Evolutionary conservation across 2,888 invertebrate species (phyloP), one percentile per base, ranked within the genome.

Genomic region (Dolichopus griseipennis): DNA sequence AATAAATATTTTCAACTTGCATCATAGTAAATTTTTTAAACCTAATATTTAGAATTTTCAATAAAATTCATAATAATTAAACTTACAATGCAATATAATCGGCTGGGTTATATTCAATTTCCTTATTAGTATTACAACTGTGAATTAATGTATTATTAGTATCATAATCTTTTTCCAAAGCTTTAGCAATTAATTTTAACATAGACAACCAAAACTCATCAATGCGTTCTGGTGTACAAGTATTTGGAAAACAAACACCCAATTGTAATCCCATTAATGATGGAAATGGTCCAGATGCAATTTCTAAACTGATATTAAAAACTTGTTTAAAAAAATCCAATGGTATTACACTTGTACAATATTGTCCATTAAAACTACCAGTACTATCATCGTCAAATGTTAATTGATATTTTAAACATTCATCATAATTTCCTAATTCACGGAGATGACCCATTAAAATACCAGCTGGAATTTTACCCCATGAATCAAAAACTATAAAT

Each of bases 371-470:
- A 20, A 64, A n/a, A 8, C 9, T 37, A 9, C 33, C 37, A 18
- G 7, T 72, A 22, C 75, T 72, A 18, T 73, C 73, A 7, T 73
- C 74, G 7, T 73, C 71, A n/a, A 74, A 66, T 66, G 70, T 37
- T 8, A 72, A 72, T 0, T 74, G 69, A 5, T 82, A 77, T 2
- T 75, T 75, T 64, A 83, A 73, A 68, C 84, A 84, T 72, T 83
- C 78, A 71, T 84, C 83, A 71, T 78, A 83, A 68, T 79, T 78
- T 7, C 84, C 84, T 71, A 83, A 76, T 68, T 82, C 81, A 63
- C 78, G 76, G n/a, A 77, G 71, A 72, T 83, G 79, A 7, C 83
- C 83, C 73, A 74, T 76, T 41, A 82, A 73, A 12, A 83, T 71
- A 52, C 84, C 83, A 5, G 82, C 71, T 4, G 83, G 83, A 34